Evolutionary conservation across 1,140 invertebrate genomes (phyloP).

Genomic region (Polypedilum pembai): DNA sequence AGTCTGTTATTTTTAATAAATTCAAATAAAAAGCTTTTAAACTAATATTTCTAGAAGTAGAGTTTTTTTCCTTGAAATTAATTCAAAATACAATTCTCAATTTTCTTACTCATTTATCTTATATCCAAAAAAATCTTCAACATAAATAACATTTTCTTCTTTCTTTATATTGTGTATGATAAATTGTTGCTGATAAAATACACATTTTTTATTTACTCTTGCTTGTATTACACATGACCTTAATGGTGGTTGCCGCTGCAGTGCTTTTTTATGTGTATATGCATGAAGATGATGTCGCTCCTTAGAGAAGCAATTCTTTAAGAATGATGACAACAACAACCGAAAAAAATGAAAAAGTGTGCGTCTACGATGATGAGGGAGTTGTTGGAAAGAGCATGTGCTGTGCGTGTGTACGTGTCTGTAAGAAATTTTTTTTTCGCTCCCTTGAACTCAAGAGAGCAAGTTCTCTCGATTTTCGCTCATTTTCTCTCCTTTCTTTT

Average conservation of each 20-base stretch:
- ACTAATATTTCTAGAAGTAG: too few relatives aligned
- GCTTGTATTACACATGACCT: background rate
- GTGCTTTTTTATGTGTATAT: background rate
- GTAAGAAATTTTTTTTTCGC: background rate
- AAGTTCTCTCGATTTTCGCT: too few relatives aligned
- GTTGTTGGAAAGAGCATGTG: background rate
- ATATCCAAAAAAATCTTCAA: too few relatives aligned
- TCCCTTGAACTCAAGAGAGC: too few relatives aligned
- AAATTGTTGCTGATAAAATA: constrained; percentile 22
- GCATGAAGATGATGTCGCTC: background rate
- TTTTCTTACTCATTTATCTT: too few relatives aligned
- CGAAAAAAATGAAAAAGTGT: background rate
- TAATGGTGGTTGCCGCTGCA: background rate
- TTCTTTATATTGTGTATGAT: background rate
- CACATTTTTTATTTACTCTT: constrained; percentile 22
- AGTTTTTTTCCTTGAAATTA: too few relatives aligned
- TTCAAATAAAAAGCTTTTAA: too few relatives aligned
- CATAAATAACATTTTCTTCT: too few relatives aligned
- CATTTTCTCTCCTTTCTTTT: too few relatives aligned
- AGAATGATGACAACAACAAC: background rate
- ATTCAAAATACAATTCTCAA: too few relatives aligned
- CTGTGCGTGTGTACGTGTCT: constrained; percentile 15
- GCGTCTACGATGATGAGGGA: background rate
- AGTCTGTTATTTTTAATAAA: too few relatives aligned
- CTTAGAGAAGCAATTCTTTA: background rate